phyloP scores from a whole-genome alignment of 2,888 invertebrate genomes.

The Harpalus rubripes region DNA sequence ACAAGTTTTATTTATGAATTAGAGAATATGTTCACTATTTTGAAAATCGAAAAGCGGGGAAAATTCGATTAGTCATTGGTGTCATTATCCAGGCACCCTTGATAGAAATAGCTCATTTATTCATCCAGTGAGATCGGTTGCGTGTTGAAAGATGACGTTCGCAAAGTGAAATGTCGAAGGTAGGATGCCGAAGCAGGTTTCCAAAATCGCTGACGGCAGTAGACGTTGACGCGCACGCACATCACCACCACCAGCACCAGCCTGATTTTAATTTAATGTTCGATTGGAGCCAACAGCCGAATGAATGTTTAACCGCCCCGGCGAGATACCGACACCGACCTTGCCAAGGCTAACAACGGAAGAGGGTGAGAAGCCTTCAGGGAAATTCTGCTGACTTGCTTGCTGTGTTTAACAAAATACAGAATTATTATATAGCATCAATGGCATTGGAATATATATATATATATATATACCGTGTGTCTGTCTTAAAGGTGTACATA shows the following conservation, averaged over 20 bases:
- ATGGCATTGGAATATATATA: too few species aligned
- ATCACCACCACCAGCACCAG: slow-evolving; percentile 13
- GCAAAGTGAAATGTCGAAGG: slow-evolving; percentile 61
- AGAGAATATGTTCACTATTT: too few species aligned
- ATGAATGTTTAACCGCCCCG: slow-evolving; percentile 23
- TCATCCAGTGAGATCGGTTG: slow-evolving; percentile 23
- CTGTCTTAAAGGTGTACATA: too few species aligned
- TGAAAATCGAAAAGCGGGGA: not conserved
- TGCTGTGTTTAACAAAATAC: too few species aligned
- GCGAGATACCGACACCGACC: not conserved
- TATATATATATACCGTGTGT: too few species aligned
- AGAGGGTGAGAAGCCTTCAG: not conserved
- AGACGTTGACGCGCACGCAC: not conserved
- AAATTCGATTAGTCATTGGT: slow-evolving; percentile 13
- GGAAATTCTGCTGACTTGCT: not conserved
- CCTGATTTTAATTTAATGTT: slow-evolving; percentile 60
- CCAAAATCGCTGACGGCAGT: slow-evolving; percentile 50
- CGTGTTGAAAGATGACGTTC: slow-evolving; percentile 59
- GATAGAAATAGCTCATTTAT: slow-evolving; percentile 57
- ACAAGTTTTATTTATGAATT: too few species aligned
- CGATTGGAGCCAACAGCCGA: slow-evolving; percentile 44
- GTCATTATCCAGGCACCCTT: not conserved
- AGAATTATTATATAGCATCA: too few species aligned
- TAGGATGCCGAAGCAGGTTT: slow-evolving; percentile 3
- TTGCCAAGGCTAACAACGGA: not conserved